These are phyloP conservation scores for Cygnus olor DNA, from an alignment of 2,797 vertebrate species.

Conservation along the genomic window DNA sequence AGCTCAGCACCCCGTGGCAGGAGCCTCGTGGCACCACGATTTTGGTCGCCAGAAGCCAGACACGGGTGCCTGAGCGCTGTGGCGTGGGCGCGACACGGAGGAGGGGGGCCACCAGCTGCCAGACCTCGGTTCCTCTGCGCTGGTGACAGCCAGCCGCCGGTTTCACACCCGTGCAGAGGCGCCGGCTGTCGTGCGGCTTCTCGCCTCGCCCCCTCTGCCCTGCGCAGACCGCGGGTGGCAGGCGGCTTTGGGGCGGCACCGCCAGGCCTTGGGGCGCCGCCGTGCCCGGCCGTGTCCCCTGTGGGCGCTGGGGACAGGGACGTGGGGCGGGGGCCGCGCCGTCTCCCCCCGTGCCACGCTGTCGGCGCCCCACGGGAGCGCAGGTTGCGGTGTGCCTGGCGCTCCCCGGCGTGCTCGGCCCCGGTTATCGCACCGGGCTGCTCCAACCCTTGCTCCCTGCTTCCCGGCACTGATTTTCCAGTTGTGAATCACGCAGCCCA, in stretches of 20 bases:
- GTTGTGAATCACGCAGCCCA: fast-evolving
- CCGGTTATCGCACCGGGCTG: background rate
- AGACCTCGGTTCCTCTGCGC: fast-evolving
- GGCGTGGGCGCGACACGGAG: fast-evolving
- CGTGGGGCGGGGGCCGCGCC: background rate
- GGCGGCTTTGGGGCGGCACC: background rate
- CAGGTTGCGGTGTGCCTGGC: fast-evolving
- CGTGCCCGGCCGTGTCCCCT: fast-evolving
- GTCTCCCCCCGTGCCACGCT: background rate
- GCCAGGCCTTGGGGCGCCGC: background rate
- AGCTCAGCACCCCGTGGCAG: background rate
- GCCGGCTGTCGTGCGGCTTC: fast-evolving
- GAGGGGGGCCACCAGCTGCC: background rate
- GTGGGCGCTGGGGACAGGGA: fast-evolving
- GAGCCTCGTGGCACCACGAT: fast-evolving
- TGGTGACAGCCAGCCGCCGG: background rate
- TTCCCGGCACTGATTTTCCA: background rate
- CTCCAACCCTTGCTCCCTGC: background rate
- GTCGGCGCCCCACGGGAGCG: fast-evolving
- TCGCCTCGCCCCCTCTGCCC: background rate
- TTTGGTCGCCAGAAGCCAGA: background rate
- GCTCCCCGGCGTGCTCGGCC: background rate
- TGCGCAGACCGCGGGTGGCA: fast-evolving
- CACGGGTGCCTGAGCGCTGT: fast-evolving
- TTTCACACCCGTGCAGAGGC: background rate